These are phyloP conservation scores for Cettia cetti DNA, from an alignment of 2,113 vertebrate species.

Conservation along the genomic window DNA sequence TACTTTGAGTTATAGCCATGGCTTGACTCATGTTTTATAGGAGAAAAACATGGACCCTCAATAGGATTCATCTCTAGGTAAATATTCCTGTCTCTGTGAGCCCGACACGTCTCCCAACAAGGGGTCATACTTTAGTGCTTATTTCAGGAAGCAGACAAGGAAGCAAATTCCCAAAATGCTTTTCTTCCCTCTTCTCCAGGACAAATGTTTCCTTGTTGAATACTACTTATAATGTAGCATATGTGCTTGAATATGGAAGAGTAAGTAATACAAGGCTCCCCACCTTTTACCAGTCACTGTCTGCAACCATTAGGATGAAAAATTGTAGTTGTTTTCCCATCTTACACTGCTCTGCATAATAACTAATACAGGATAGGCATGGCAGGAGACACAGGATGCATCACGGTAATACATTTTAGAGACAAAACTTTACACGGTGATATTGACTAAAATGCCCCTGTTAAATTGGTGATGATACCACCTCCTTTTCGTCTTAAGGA, in stretches of 20 bases:
- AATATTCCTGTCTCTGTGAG: background rate
- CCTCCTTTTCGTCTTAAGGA: background rate
- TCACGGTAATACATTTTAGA: background rate
- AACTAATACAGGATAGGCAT: background rate
- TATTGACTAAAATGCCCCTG: background rate
- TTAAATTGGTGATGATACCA: background rate
- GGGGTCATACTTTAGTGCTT: background rate
- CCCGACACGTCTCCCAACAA: background rate
- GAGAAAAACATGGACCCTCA: background rate
- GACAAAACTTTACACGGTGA: background rate
- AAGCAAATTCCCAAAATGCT: background rate
- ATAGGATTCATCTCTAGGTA: background rate
- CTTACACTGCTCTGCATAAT: background rate
- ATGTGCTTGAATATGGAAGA: background rate
- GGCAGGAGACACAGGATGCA: background rate
- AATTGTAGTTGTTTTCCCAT: background rate
- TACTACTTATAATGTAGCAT: background rate
- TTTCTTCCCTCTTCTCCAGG: background rate
- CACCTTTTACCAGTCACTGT: background rate
- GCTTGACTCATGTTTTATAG: background rate
- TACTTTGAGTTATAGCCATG: conserved; percentile 2
- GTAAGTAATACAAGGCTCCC: background rate
- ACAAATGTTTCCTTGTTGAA: background rate
- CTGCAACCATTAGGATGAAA: conserved; percentile 16
- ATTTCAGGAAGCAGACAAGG: background rate